A percentile compares a stretch with the other conserved stretches of the same genome.
phyloP scores from a whole-genome alignment of 2,113 vertebrate genomes.

The Probosciger aterrimus region DNA sequence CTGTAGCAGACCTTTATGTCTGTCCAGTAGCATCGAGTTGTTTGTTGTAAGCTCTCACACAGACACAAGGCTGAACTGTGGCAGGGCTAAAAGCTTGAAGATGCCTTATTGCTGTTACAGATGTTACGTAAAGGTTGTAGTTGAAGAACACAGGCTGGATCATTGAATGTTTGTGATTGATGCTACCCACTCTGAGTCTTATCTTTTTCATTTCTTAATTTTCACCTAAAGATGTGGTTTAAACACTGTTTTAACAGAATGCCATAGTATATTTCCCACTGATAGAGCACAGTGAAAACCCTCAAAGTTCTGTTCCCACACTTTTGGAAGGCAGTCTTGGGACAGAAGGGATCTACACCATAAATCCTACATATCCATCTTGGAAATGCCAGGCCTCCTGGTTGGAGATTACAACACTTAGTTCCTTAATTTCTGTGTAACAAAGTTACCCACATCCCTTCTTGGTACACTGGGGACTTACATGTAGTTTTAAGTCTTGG shows the following conservation, averaged over 20 bases:
- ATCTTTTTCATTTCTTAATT: not conserved
- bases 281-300: not conserved
- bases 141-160: not conserved
- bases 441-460: not conserved
- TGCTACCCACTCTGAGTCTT: not conserved
- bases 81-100: not conserved
- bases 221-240: not conserved
- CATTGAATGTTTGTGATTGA: not conserved
- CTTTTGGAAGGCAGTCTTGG: not conserved
- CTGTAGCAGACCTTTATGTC: not conserved
- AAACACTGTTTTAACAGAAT: not conserved
- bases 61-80: rapidly evolving
- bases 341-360: not conserved
- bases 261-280: not conserved
- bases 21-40: not conserved
- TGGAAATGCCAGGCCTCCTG: not conserved
- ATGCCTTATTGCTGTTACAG: not conserved
- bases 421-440: not conserved
- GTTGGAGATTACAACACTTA: not conserved
- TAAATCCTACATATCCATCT: not conserved
- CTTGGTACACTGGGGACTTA: not conserved
- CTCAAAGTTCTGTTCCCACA: not conserved
- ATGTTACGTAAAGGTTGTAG: not conserved
- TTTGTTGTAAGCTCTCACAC: not conserved
- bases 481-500: not conserved